Base-by-base conservation (phyloP, 2,113 vertebrate species). In the Peromyscus californicus region DNA sequence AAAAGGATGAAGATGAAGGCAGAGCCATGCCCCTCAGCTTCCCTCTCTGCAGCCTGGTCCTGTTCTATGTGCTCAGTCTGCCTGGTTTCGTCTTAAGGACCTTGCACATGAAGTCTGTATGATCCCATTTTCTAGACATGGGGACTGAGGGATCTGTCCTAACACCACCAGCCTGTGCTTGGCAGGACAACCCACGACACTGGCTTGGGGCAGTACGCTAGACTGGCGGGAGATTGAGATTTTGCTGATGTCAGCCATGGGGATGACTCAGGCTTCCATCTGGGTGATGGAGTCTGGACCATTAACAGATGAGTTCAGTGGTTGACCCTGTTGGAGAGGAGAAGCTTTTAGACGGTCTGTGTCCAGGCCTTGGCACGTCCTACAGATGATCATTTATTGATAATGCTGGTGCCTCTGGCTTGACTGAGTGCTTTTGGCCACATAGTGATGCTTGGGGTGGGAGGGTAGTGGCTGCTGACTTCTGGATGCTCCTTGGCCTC, bases 381-480 rank as follows among this genome's bases (percentile, higher is more conserved):
- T 26, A 1, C 0, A 3, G 89, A 36, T 15, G 29, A 89, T 92
- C 65, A 97, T 95, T 97, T 97, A 97, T 93, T 96, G 93, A 94
- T 93, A 26, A 63, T 11, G 74, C 79, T 90, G 95, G 92, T 92
- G 87, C 59, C 87, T 95, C 54, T 76, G 12, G 54, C 69, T 74
- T 63, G 82, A 74, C 82, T 93, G 96, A 93, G 91, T 70, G 96
- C 88, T 89, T 78, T 89, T 80, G 92, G 90, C 88, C 1, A 0
- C 0, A 4, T 36, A 72, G 51, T 11, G 79, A 90, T 59, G 59
- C 51, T 17, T 61, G 7, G 67, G 61, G 45, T 72, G 87, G 72
- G 54, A 54, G 24, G 29, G 74, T 45, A 59, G 78, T 74, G 54
- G 48, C 21, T 45, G 39, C 65, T 82, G 76, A 79, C 86, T 93